These are phyloP conservation scores for Gallinago jamesoni DNA, from an alignment of 2,113 vertebrate genomes.

Conservation along the genomic window DNA sequence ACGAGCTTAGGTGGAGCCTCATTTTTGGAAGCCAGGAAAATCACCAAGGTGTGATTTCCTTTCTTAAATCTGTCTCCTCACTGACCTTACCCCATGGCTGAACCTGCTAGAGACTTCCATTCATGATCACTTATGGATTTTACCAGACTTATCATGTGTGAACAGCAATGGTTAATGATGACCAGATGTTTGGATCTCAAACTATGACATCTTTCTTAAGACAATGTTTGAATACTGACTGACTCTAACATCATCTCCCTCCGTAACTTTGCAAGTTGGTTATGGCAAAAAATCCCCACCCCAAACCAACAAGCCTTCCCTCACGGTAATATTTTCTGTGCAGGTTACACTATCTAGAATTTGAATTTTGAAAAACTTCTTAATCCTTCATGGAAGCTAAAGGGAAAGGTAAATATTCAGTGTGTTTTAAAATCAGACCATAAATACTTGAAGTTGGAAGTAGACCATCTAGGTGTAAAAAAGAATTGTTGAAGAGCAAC, in stretches of 20 bases:
- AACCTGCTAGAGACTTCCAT: not conserved
- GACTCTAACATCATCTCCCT: not conserved
- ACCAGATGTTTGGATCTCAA: slow-evolving; percentile 39
- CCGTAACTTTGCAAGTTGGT: not conserved
- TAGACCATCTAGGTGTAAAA: not conserved
- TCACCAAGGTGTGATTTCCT: slow-evolving; percentile 16
- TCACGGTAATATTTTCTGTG: not conserved
- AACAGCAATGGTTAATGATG: not conserved
- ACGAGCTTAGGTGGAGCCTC: not conserved
- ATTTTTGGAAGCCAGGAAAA: slow-evolving; percentile 2
- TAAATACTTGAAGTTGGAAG: not conserved
- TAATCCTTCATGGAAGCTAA: not conserved
- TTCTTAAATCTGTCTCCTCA: not conserved
- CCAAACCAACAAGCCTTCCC: not conserved
- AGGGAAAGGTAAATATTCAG: not conserved
- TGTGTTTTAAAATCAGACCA: not conserved
- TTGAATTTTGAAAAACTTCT: not conserved
- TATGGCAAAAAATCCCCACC: not conserved
- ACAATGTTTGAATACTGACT: not conserved
- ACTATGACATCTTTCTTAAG: not conserved
- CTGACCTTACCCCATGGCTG: not conserved
- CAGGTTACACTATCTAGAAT: not conserved
- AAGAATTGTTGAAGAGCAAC: not conserved
- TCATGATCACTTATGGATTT: not conserved
- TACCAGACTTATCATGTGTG: slow-evolving; percentile 9